Evolutionary conservation across 1,140 invertebrate genomes (phyloP).

Genomic region (Andrena cerasifolii): DNA sequence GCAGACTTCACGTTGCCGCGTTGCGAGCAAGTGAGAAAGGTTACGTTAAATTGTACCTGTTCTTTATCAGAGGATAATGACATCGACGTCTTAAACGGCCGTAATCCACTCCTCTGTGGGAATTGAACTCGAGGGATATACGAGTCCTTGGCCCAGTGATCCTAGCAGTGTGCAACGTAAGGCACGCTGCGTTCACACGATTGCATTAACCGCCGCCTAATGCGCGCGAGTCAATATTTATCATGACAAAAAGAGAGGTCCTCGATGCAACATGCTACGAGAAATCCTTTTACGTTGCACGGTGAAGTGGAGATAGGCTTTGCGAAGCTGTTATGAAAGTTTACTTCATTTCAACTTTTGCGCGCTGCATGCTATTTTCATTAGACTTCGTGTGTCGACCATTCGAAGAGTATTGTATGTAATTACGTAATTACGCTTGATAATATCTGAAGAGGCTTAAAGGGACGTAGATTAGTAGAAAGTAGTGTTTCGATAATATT

Average conservation of each 20-base stretch:
- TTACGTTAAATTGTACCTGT: conserved; percentile 53
- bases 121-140: conserved; percentile 50
- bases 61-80: conserved; percentile 55
- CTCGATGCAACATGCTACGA: conserved; percentile 7
- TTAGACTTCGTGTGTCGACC: no score
- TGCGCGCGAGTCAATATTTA: conserved; percentile 48
- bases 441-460: no score
- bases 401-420: no score
- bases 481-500: no score
- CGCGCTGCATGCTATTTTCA: no score
- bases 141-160: conserved; percentile 68
- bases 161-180: conserved; percentile 33
- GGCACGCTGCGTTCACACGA: conserved; percentile 7
- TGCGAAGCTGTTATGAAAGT: neutral
- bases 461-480: no score
- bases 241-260: conserved; percentile 6
- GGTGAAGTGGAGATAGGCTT: neutral
- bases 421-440: no score
- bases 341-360: no score
- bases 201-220: conserved; percentile 34
- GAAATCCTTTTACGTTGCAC: no score
- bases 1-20: neutral
- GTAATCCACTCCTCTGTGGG: conserved; percentile 63
- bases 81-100: conserved; percentile 34
- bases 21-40: conserved; percentile 30